Evolutionary conservation across 2,888 invertebrate genomes (phyloP), one percentile per base, ranked within the genome.

Genomic region (Standfussiana lucernea): DNA sequence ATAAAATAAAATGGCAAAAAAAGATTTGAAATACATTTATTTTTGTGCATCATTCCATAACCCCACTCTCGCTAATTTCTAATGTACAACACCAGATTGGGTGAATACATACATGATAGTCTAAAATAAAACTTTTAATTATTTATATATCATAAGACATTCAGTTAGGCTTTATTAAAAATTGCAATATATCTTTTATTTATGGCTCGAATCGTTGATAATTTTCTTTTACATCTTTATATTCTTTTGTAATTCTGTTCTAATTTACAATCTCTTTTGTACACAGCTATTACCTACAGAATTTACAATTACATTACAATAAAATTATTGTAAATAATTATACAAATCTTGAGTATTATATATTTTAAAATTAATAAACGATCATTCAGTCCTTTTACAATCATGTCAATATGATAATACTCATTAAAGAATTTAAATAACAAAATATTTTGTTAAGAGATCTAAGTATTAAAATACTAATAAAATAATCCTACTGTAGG

Each of bases 1-100:
- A 75, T 47, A 13, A 66, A 86, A 78, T 76, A 78, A 88, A 85
- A 86, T 71, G 5, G 32, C 78, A 70, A 40, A 47, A 13, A 62
- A 85, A 88, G 90, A 92, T 92, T 94, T 94, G 91, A 94, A 95
- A 95, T 95, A 96, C 95, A 95, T 96, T 95, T 96, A 96, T 95
- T 94, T 88, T 94, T 95, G 96, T 96, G 96, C 96, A 95, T 95
- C 93, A 94, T 92, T 94, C 94, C 93, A 94, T 93, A 93, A 90
- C 91, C 86, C 90, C 94, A 95, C 92, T 93, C 92, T 90, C 86
- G 91, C 94, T 95, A 95, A 89, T 80, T 88, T 92, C 95, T 95
- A 95, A 92, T 93, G 89, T 94, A 95, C 93, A 94, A 95, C 95
- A 94, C 94, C 93, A 90, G 94, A 92, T 90, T 91, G 92, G 93